Evolutionary conservation across 2,113 vertebrate genomes (phyloP).

Genomic region (Benitochromis conjunctus): DNA sequence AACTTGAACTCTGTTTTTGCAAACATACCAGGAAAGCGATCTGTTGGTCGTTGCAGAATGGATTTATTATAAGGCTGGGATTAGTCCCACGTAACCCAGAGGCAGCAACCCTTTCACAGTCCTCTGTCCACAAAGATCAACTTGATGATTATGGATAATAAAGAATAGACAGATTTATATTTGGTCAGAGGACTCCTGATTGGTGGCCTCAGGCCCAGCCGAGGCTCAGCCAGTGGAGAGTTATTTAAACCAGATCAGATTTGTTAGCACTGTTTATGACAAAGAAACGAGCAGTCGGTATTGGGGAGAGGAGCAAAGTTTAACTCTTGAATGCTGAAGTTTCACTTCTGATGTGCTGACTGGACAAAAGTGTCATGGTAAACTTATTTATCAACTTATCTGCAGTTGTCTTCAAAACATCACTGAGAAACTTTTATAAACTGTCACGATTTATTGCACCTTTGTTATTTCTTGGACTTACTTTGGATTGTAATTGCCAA

Average conservation of each 20-base stretch:
- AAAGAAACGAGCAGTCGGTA: slow-evolving; percentile 26
- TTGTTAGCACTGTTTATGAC: slow-evolving; percentile 18
- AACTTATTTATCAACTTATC: background rate
- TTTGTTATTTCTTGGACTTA: background rate
- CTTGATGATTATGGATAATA: slow-evolving; percentile 44
- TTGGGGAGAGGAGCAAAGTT: background rate
- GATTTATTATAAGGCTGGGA: slow-evolving; percentile 16
- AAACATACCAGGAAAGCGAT: slow-evolving; percentile 34
- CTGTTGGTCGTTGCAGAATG: slow-evolving; percentile 9
- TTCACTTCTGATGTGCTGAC: background rate
- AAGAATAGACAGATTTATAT: slow-evolving; percentile 54
- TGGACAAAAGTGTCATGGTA: background rate
- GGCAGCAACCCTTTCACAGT: slow-evolving; percentile 39
- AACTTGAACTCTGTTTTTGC: slow-evolving; percentile 13
- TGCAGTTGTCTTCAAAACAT: background rate
- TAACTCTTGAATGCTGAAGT: slow-evolving; percentile 4
- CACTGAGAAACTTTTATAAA: background rate
- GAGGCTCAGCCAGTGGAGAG: background rate
- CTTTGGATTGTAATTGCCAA: slow-evolving; percentile 13
- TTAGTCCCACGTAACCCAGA: slow-evolving; percentile 5
- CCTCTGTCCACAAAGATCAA: slow-evolving; percentile 30
- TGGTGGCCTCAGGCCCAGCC: background rate
- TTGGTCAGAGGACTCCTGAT: slow-evolving; percentile 7
- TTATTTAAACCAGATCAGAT: slow-evolving; percentile 22
- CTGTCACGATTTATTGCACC: background rate